phyloP scores from a whole-genome alignment of 2,797 vertebrate species.

The Sebastiscus tertius region DNA sequence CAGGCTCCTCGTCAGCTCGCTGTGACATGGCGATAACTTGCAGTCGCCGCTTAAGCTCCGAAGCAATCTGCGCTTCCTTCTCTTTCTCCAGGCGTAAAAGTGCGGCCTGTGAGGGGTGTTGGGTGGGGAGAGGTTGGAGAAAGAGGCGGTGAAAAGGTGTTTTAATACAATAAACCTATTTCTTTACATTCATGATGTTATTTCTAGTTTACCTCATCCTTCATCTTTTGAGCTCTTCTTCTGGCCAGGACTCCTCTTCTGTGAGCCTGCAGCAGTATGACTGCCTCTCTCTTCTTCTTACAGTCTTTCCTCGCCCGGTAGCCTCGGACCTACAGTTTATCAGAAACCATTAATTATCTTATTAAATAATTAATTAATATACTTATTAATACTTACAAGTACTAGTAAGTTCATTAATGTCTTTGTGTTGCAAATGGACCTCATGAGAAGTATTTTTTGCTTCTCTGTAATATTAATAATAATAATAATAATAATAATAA shows the following conservation, averaged over 20 bases:
- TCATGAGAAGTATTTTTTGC: not conserved
- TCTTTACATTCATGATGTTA: not conserved
- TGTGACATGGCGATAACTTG: slow-evolving; percentile 37
- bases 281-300: slow-evolving; percentile 79
- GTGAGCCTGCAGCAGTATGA: slow-evolving; percentile 82
- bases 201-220: slow-evolving; percentile 64
- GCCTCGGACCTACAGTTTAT: slow-evolving; percentile 78
- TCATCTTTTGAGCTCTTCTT: slow-evolving; percentile 64
- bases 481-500: not conserved
- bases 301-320: slow-evolving; percentile 78
- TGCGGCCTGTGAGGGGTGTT: slow-evolving; percentile 60
- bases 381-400: not conserved
- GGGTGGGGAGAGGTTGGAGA: not conserved
- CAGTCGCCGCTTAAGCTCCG: slow-evolving; percentile 62
- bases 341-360: not conserved
- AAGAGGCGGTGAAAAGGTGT: not conserved
- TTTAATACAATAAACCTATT: not conserved
- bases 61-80: slow-evolving; percentile 30
- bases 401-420: not conserved
- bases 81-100: slow-evolving; percentile 42
- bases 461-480: not conserved
- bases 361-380: not conserved
- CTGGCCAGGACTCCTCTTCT: slow-evolving; percentile 85
- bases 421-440: not conserved
- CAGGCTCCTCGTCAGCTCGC: slow-evolving; percentile 17